phyloP scores from a whole-genome alignment of 2,113 vertebrate species.

The Castor canadensis region DNA sequence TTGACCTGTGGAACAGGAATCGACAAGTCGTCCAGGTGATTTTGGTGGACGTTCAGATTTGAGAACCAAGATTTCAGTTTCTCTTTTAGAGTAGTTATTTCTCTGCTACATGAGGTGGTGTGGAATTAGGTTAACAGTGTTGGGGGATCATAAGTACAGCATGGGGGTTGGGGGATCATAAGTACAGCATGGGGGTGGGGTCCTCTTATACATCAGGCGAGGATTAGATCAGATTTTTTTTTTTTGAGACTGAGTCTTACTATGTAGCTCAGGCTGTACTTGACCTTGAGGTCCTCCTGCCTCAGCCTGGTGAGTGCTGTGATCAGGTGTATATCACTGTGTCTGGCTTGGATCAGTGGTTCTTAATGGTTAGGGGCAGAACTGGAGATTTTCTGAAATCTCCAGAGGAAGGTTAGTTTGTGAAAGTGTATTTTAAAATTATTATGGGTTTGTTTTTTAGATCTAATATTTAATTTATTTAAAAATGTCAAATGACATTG shows the following conservation, averaged over 20 bases:
- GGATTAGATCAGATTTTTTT: too few relatives aligned
- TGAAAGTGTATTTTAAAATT: slow-evolving; percentile 7
- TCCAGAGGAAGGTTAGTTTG: neutral
- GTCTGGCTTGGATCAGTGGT: neutral
- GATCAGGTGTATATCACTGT: neutral
- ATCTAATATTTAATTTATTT: neutral
- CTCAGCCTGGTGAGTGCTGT: neutral
- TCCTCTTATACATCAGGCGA: neutral
- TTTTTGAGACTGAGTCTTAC: neutral
- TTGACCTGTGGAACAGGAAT: neutral
- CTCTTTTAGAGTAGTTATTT: neutral
- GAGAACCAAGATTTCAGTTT: neutral
- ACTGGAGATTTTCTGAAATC: slow-evolving; percentile 10
- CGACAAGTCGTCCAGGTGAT: neutral
- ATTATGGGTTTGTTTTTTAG: neutral
- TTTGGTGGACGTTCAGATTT: neutral
- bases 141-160: neutral
- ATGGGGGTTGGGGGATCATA: neutral
- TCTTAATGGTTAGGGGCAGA: neutral
- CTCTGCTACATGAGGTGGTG: neutral
- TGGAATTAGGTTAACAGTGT: neutral
- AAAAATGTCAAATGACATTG: slow-evolving; percentile 6
- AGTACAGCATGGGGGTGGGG: neutral
- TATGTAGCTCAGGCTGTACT: neutral
- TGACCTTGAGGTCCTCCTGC: neutral